Percentiles rank a stretch among this genome's conserved stretches.
Evolutionary conservation across 1,140 invertebrate species (phyloP).

Genomic region (Dinoponera quadriceps): DNA sequence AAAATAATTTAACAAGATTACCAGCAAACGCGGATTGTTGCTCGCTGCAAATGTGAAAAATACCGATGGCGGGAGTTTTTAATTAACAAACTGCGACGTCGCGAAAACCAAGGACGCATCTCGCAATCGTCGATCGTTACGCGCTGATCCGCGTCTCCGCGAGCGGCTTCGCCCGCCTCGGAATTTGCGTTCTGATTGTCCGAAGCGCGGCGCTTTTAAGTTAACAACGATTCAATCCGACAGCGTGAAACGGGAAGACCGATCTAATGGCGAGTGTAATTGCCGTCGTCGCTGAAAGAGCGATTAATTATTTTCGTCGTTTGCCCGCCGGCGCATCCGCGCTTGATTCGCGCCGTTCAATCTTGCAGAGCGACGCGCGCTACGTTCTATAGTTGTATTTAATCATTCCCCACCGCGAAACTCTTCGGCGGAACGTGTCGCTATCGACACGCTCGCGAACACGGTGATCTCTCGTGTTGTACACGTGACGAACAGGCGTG

Average conservation of each 20-base stretch:
- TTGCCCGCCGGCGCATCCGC: conserved; percentile 32
- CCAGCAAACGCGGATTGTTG: too few relatives aligned
- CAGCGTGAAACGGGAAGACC: conserved; percentile 31
- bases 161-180: background rate
- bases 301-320: conserved; percentile 56
- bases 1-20: too few relatives aligned
- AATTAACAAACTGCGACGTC: too few relatives aligned
- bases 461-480: background rate
- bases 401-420: background rate
- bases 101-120: too few relatives aligned
- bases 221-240: conserved; percentile 55
- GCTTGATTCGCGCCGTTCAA: conserved; percentile 43
- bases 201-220: conserved; percentile 22
- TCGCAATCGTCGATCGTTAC: background rate
- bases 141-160: conserved; percentile 16
- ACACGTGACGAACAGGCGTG: background rate
- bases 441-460: background rate
- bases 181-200: conserved; percentile 45
- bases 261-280: conserved; percentile 50
- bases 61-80: too few relatives aligned
- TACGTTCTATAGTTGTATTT: conserved; percentile 51
- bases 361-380: conserved; percentile 33
- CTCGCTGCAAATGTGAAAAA: too few relatives aligned
- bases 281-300: conserved; percentile 50
- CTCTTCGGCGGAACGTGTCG: too few relatives aligned